Conservation (phyloP, 2,113 vertebrate species). For the Alosa alosa region DNA sequence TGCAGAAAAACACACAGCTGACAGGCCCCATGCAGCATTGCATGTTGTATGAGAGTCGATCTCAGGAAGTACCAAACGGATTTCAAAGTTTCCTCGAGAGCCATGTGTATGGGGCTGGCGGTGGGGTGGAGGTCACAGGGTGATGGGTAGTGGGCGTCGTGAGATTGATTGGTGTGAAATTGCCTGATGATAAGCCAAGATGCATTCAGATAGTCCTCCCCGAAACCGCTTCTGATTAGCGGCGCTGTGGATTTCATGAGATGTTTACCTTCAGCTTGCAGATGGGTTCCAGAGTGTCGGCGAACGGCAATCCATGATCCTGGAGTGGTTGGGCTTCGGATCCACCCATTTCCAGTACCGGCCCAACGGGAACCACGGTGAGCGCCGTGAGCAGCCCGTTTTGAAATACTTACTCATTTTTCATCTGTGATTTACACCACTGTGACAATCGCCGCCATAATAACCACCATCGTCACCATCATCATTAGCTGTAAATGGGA, state of each 20-base stretch:
- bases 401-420: not conserved
- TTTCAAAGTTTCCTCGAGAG: not conserved
- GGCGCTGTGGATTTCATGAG: not conserved
- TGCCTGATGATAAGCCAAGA: not conserved
- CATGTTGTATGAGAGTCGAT: not conserved
- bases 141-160: not conserved
- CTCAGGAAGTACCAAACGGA: not conserved
- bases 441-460: not conserved
- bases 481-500: not conserved
- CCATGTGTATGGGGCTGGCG: not conserved
- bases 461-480: not conserved
- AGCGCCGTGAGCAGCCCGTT: not conserved
- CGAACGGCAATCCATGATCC: constrained; percentile 67
- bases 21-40: not conserved
- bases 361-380: constrained; percentile 68
- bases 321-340: constrained; percentile 84
- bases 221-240: not conserved
- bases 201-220: not conserved
- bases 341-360: constrained; percentile 62
- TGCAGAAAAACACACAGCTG: not conserved
- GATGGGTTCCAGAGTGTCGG: constrained; percentile 49
- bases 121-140: not conserved
- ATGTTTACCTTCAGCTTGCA: constrained; percentile 51
- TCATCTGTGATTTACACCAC: not conserved
- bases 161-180: not conserved